phyloP scores from a whole-genome alignment of 2,888 invertebrate species.

The Trisateles emortualis region DNA sequence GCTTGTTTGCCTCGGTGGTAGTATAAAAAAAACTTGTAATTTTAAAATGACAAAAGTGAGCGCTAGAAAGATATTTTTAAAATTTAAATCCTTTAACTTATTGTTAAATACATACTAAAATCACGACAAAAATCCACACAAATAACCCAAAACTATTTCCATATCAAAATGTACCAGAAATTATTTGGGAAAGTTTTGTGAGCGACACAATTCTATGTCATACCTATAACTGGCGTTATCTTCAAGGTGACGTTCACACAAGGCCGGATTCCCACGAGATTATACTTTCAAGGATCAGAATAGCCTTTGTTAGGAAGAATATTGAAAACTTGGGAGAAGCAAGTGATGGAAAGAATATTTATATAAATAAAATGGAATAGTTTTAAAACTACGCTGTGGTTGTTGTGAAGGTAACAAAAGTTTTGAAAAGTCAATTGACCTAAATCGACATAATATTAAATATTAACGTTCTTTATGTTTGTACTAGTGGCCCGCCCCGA shows the following conservation, averaged over 20 bases:
- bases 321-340: conserved; percentile 8
- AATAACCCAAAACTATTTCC: neutral
- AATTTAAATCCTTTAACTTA: too few relatives aligned
- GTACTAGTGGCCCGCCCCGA: too few relatives aligned
- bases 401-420: neutral
- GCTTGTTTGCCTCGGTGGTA: too few relatives aligned
- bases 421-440: neutral
- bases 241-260: conserved; percentile 15
- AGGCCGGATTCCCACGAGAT: conserved; percentile 18
- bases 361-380: conserved; percentile 1
- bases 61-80: too few relatives aligned
- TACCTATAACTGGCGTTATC: conserved; percentile 36
- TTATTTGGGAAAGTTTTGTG: conserved; percentile 8
- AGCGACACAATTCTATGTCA: conserved; percentile 30
- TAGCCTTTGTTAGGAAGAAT: conserved; percentile 6
- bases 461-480: neutral
- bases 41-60: too few relatives aligned
- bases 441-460: neutral
- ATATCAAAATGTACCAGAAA: neutral
- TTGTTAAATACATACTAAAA: too few relatives aligned
- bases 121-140: too few relatives aligned
- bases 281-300: conserved; percentile 14
- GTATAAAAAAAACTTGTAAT: too few relatives aligned
- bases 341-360: neutral
- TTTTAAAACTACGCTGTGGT: neutral